Percentiles rank a stretch among this genome's conserved stretches.
Evolutionary conservation across 2,797 vertebrate genomes (phyloP).

Genomic region (Myripristis jacobus): DNA sequence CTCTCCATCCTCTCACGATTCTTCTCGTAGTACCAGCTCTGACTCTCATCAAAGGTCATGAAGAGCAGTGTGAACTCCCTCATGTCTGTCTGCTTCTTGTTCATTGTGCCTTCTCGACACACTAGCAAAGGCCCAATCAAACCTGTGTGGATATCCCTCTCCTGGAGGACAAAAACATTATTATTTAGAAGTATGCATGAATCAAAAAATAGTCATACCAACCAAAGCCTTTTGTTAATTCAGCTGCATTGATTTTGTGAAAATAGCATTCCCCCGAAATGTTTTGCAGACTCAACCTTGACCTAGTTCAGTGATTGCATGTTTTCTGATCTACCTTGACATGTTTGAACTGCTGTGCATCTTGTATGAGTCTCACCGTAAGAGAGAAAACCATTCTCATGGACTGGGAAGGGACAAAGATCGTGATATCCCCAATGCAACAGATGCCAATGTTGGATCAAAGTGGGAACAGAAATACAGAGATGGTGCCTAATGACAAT

Average conservation of each 20-base stretch:
- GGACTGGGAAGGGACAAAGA: too few relatives aligned
- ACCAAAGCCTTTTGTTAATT: neutral
- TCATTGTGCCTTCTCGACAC: conserved; percentile 87
- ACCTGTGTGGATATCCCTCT: conserved; percentile 93
- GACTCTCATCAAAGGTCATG: conserved; percentile 95
- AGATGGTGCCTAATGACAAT: too few relatives aligned
- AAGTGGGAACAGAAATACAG: too few relatives aligned
- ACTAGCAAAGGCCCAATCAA: conserved; percentile 94
- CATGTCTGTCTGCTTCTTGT: conserved; percentile 43
- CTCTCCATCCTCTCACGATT: conserved; percentile 75
- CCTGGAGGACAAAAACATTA: conserved; percentile 76
- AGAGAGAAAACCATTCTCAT: too few relatives aligned
- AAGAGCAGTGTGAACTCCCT: conserved; percentile 92
- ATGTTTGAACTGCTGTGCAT: too few relatives aligned
- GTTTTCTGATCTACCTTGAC: too few relatives aligned
- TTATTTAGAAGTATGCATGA: neutral
- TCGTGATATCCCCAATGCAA: too few relatives aligned
- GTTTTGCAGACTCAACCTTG: neutral
- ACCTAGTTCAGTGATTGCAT: too few relatives aligned
- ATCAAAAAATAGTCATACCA: neutral
- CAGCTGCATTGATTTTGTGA: neutral
- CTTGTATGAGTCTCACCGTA: too few relatives aligned
- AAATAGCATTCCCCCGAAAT: neutral
- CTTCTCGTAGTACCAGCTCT: conserved; percentile 93
- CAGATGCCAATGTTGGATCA: too few relatives aligned